phyloP scores from a whole-genome alignment of 2,888 invertebrate species.

The Brachyopa scutellaris region DNA sequence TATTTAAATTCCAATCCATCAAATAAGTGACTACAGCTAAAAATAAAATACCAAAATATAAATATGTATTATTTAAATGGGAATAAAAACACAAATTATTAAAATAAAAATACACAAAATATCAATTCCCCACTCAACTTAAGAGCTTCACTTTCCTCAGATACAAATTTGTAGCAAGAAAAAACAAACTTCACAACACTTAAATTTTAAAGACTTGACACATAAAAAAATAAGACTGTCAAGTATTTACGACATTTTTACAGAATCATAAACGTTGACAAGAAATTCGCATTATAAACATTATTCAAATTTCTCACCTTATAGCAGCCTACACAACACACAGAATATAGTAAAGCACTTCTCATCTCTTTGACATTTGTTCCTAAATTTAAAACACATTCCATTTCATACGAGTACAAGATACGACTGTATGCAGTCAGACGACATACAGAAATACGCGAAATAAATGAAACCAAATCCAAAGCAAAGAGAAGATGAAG shows the following conservation, averaged over 20 bases:
- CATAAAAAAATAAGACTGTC: slow-evolving; percentile 21
- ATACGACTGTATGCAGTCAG: neutral
- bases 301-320: slow-evolving; percentile 39
- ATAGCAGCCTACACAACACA: slow-evolving; percentile 19
- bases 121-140: neutral
- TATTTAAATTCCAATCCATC: no score
- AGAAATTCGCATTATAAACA: slow-evolving; percentile 48
- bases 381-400: slow-evolving; percentile 42
- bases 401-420: neutral
- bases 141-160: neutral
- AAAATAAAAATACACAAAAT: no score
- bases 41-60: no score
- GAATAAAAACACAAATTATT: no score
- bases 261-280: slow-evolving; percentile 41
- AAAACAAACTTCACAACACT: neutral
- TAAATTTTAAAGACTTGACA: slow-evolving; percentile 24
- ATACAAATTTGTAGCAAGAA: no score
- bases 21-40: no score
- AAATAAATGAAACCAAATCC: slow-evolving; percentile 31
- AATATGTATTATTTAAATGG: no score
- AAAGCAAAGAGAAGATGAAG: slow-evolving; percentile 7
- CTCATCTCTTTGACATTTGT: slow-evolving; percentile 39
- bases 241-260: slow-evolving; percentile 45
- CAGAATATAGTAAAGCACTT: neutral
- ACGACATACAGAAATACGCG: slow-evolving; percentile 9